A percentile compares a stretch with the other conserved stretches of the same genome.
Conservation (phyloP, 2,113 vertebrate species). For the Myrmecobius fasciatus region DNA sequence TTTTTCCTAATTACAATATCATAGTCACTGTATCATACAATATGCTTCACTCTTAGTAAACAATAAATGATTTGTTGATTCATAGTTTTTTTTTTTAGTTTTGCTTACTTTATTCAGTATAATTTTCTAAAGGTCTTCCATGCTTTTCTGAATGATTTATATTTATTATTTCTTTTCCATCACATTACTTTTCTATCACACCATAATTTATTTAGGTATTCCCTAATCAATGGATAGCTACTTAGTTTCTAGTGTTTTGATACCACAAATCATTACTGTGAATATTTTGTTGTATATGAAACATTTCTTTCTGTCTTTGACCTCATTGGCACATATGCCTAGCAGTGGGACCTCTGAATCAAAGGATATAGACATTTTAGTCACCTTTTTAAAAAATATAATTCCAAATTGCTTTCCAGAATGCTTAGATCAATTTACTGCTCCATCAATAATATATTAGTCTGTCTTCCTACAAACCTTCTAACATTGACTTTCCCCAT, state of each 20-base stretch:
- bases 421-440: not conserved
- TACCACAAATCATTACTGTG: not conserved
- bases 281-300: not conserved
- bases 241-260: not conserved
- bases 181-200: not conserved
- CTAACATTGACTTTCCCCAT: not conserved
- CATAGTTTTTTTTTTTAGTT: not conserved
- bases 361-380: not conserved
- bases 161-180: not conserved
- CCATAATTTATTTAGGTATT: not conserved
- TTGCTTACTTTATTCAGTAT: not conserved
- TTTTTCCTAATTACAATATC: not conserved
- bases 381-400: not conserved
- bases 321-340: not conserved
- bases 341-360: not conserved
- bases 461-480: not conserved
- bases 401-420: not conserved
- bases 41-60: not conserved
- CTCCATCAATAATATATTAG: not conserved
- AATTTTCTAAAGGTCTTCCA: not conserved
- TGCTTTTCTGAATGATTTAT: not conserved
- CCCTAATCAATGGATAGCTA: not conserved
- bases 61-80: not conserved
- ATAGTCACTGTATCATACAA: not conserved
- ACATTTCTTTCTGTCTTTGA: not conserved